Base-by-base conservation (phyloP, 2,888 invertebrate species). In the Conistra vaccinii region DNA sequence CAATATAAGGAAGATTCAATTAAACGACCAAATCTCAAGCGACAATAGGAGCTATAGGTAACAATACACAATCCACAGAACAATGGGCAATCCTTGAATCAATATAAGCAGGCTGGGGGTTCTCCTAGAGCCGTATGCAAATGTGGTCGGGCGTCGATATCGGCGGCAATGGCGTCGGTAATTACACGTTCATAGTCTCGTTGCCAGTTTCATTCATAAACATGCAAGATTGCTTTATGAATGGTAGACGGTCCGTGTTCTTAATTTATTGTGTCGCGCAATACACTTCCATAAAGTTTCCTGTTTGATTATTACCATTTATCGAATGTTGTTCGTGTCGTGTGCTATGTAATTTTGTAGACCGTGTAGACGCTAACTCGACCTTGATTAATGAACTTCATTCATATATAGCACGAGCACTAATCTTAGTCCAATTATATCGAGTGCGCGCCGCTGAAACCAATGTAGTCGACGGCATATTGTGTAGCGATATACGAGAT, bases 131-230 rank as follows among this genome's bases (percentile, higher is more conserved):
- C 85, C 81, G 83, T 91, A 95, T 95, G 95, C 93, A 95, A 95
- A 95, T 95, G 91, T 87, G 89, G 89, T 80, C 89, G 87, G 80
- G 90, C 90, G 91, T 90, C 87, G 91, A 91, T 92, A 92, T 92
- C 93, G 91, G 91, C 90, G 88, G 92, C 92, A 92, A 92, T 92
- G 92, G 93, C 93, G 94, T 90, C 93, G 90, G 92, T 94, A 95
- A 95, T 95, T 94, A 93, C 91, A 92, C 91, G 92, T 90, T 92
- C 92, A 80, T 87, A 82, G 85, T 86, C 78, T 79, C 69, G 79
- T 76, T 91, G 91, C 90, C 90, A 89, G 92, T 92, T 95, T 94
- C 96, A 96, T 96, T 96, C 96, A 96, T 95, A 95, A 96, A 94
- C 93, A 93, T 93, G 92, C 91, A 88, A 92, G 92, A 93, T 92